Percentiles rank a stretch among this genome's conserved stretches.
Evolutionary conservation across 2,113 vertebrate genomes (phyloP).

Genomic region (Cyanocitta stelleri): DNA sequence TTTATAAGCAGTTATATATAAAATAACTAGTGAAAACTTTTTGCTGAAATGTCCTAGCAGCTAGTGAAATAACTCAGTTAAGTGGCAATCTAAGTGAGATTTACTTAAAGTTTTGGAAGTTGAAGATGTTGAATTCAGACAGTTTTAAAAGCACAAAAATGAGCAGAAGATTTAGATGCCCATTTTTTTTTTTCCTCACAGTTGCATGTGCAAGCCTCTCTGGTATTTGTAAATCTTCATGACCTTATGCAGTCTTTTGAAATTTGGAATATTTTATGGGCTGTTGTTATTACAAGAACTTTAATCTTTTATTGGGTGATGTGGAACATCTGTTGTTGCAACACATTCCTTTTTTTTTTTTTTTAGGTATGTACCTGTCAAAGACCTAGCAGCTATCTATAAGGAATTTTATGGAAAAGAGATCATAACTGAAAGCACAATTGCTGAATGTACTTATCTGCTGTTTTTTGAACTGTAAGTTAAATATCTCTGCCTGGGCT

Average conservation of each 20-base stretch:
- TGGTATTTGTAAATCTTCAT: neutral
- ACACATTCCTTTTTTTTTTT: neutral
- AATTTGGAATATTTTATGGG: neutral
- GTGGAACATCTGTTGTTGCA: neutral
- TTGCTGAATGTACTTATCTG: conserved; percentile 71
- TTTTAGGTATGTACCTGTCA: conserved; percentile 76
- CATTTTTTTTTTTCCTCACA: neutral
- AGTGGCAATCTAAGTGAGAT: neutral
- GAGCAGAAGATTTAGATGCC: neutral
- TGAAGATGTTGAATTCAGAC: neutral
- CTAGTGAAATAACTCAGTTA: neutral
- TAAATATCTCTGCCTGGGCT: neutral
- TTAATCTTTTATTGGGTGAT: neutral
- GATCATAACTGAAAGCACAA: conserved; percentile 62
- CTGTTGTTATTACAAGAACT: neutral
- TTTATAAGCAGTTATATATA: neutral
- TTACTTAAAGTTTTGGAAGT: neutral
- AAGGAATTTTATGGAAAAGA: conserved; percentile 64
- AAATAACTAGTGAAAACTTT: neutral
- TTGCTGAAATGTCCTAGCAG: neutral
- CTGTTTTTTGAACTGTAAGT: conserved; percentile 76
- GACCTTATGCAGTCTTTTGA: neutral
- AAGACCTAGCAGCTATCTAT: conserved; percentile 75
- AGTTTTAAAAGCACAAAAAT: neutral
- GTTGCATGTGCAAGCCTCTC: neutral